Conservation (phyloP, 2,113 vertebrate genomes). For the Xerus inauris region DNA sequence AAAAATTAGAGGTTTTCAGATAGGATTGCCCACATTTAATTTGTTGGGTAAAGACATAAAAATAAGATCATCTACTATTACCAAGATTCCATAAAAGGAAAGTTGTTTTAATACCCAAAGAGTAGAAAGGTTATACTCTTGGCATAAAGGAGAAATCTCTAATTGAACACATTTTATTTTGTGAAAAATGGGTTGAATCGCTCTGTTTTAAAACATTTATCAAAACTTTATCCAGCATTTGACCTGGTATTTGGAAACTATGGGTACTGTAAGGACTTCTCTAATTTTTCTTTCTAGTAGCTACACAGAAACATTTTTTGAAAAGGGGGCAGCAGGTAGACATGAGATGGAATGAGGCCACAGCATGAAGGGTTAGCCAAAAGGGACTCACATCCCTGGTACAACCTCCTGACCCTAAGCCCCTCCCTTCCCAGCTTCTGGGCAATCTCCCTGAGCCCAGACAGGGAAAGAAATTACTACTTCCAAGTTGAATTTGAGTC, state of each 20-base stretch:
- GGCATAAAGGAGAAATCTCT: neutral
- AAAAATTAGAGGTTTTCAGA: neutral
- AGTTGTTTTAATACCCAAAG: neutral
- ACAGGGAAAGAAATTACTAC: too few relatives aligned
- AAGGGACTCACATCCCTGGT: neutral
- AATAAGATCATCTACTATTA: neutral
- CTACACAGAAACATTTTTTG: neutral
- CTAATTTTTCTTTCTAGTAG: neutral
- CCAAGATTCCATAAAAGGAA: neutral
- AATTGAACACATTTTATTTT: neutral
- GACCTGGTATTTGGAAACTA: neutral
- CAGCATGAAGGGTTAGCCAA: neutral
- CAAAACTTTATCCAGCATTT: neutral
- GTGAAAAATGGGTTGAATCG: neutral
- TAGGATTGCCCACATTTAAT: neutral
- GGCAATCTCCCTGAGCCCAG: neutral
- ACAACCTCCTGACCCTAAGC: neutral
- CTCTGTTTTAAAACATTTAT: constrained; percentile 11
- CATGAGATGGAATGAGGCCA: neutral
- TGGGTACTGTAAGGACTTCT: neutral
- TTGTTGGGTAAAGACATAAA: neutral
- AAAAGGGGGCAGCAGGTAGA: neutral
- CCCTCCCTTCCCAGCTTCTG: too few relatives aligned
- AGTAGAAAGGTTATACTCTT: neutral
- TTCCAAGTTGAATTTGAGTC: neutral